phyloP scores from a whole-genome alignment of 2,888 invertebrate genomes.

The Odontothrips loti region DNA sequence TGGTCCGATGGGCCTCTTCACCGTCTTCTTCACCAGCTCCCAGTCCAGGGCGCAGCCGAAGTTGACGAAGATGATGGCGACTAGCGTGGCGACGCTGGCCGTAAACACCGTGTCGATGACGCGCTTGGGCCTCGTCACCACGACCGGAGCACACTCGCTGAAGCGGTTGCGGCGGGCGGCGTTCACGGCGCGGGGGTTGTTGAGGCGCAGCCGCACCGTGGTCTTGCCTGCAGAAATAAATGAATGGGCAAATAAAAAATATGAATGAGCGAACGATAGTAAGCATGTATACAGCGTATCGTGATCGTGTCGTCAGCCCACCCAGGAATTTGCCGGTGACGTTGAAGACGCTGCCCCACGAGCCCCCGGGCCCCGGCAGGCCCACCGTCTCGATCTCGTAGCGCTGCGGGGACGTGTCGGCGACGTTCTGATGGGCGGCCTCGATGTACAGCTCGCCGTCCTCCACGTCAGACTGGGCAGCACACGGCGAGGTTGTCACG shows the following conservation, averaged over 20 bases:
- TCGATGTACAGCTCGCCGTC: slow-evolving; percentile 29
- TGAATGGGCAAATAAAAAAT: too few relatives aligned
- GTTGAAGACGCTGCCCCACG: slow-evolving; percentile 46
- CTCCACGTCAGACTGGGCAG: not conserved
- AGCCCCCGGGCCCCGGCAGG: not conserved
- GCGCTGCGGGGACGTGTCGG: not conserved
- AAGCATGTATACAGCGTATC: too few relatives aligned
- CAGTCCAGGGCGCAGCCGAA: slow-evolving; percentile 86
- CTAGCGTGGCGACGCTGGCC: slow-evolving; percentile 67
- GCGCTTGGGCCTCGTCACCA: slow-evolving; percentile 58
- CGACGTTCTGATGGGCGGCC: slow-evolving; percentile 13
- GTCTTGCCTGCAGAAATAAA: slow-evolving; percentile 28
- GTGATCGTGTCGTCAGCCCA: too few relatives aligned
- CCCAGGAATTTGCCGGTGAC: slow-evolving; percentile 40
- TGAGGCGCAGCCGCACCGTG: not conserved
- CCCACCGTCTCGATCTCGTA: not conserved
- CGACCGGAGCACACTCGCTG: slow-evolving; percentile 47
- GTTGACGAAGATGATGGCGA: slow-evolving; percentile 79
- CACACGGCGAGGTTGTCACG: not conserved
- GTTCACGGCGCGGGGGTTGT: not conserved
- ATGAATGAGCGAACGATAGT: too few relatives aligned
- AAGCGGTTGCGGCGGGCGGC: slow-evolving; percentile 38
- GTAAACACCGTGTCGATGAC: slow-evolving; percentile 70
- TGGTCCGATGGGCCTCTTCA: slow-evolving; percentile 72
- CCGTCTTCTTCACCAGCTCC: slow-evolving; percentile 59